Percentiles rank a stretch among this genome's conserved stretches.
These are phyloP conservation scores for Sicus ferrugineus DNA, from an alignment of 2,888 invertebrate species.

Conservation along the genomic window DNA sequence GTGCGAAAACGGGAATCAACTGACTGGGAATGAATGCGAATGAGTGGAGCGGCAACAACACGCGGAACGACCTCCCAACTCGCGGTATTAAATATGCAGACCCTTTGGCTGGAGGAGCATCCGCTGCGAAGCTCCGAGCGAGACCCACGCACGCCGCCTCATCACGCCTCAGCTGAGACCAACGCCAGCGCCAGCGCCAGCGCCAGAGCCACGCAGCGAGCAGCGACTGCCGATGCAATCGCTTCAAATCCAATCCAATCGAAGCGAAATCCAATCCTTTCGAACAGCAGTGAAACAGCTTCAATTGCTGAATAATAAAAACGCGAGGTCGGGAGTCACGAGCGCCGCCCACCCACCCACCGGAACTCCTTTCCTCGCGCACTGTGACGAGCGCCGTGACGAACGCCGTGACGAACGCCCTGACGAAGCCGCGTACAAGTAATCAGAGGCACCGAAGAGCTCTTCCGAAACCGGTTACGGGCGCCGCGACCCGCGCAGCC, in stretches of 20 bases:
- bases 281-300: constrained; percentile 38
- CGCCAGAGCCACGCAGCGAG: constrained; percentile 19
- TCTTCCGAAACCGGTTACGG: no score
- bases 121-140: constrained; percentile 41
- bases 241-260: constrained; percentile 56
- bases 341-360: constrained; percentile 19
- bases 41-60: constrained; percentile 11
- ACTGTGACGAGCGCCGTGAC: no score
- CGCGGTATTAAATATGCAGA: constrained; percentile 56
- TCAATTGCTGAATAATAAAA: constrained; percentile 48
- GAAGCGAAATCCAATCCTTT: constrained; percentile 52
- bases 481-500: no score
- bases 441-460: not conserved
- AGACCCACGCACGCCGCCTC: constrained; percentile 5
- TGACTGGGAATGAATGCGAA: constrained; percentile 37
- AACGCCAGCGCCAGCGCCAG: constrained; percentile 48
- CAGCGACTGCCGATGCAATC: constrained; percentile 50
- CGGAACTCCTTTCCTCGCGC: not conserved
- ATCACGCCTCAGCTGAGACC: constrained; percentile 37
- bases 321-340: no score
- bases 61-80: constrained; percentile 17
- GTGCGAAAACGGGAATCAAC: constrained; percentile 43
- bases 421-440: no score
- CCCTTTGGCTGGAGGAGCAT: constrained; percentile 49
- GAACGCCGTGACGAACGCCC: no score